Base-by-base conservation (phyloP, 2,888 invertebrate genomes). In the Caenorhabditis sp. region DNA sequence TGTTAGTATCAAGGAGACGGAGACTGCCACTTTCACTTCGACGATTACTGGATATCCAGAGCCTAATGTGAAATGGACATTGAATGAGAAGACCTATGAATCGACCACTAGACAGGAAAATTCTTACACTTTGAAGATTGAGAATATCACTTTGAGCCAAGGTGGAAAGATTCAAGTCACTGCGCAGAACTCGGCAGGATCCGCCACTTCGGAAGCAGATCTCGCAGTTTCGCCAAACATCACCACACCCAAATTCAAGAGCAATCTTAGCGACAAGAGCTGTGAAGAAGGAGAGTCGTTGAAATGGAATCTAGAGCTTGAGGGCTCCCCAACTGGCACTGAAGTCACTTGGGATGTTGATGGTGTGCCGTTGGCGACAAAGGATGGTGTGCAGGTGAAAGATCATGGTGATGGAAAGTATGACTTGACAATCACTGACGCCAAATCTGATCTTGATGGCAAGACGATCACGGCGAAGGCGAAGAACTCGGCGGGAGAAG, bases 231-330 rank as follows among this genome's bases (percentile, higher is more conserved):
- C 75, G 59, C 76, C 70, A 57, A 70, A 73, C 56, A 69, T 70
- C 89, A 94, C 93, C 87, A 93, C 92, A 84, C 95, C 95, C 0
- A 91, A 92, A 87, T 95, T 95, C 88, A 90, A 93, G 71, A 92
- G 92, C 57, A 94, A 94, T 86, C 94, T 95, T 1, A 89, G 92
- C 31, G 93, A 93, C 0, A 93, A 92, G 61, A 93, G 93, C 78
- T 94, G 93, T 0, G 91, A 91, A 31, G 93, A 93, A 83, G 95
- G 95, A 53, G 94, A 94, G 57, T 69, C 67, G 26, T 56, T 74
- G 20, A 68, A 71, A 26, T 79, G 76, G 75, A 78, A 78, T 20
- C 69, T 81, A 20, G 70, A 75, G 52, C 58, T 85, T 25, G 80
- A 82, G 10, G 66, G 78, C 54, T 77, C 82, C 10, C 59, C 63